Evolutionary conservation across 2,797 vertebrate genomes (phyloP), one percentile per base, ranked within the genome.

Genomic region (Oceanodroma leucorhoa): DNA sequence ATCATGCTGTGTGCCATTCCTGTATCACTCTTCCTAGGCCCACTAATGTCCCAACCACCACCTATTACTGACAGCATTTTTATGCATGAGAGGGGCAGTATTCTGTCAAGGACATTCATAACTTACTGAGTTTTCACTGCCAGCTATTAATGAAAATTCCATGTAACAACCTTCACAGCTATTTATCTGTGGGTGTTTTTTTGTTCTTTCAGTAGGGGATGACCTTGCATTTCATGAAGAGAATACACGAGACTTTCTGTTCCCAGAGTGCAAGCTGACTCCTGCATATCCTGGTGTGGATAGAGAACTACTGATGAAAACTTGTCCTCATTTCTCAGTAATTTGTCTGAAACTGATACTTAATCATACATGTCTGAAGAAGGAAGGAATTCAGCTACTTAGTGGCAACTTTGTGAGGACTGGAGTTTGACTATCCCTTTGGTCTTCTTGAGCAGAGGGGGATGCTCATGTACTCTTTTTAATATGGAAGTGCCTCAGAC

Each of bases 301-400:
- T 36, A 96, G 97, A 91, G 98, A 98, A 87, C 96, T 98, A 72
- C 97, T 99, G 45, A 99, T 99, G 98, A 98, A 94, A 71, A 97
- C 97, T 3, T 77, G 95, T 4, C 81, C 91, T 75, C 71, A 92
- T 83, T 99, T 99, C 83, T 97, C 97, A 34, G 98, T 98, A 97
- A 98, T 98, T 96, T 66, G 53, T 43, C 48, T 18, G 43, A 62
- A 83, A 77, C 13, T 58, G n/a, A 15, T 65, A 13, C 24, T 82
- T 67, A 17, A 17, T 11, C 16, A 18, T 40, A 40, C 1, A 2
- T 83, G 16, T 67, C 38, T 70, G 24, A 81, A 75, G 22, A 82
- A 67, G 26, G 41, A 75, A 55, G 19, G 19, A 58, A 57, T 57
- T 58, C 32, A 36, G 14, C 26, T n/a, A 30, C 15, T n/a, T 38